These are phyloP conservation scores for Stenolophus ochropezus DNA, from an alignment of 2,888 invertebrate genomes.

Conservation along the genomic window DNA sequence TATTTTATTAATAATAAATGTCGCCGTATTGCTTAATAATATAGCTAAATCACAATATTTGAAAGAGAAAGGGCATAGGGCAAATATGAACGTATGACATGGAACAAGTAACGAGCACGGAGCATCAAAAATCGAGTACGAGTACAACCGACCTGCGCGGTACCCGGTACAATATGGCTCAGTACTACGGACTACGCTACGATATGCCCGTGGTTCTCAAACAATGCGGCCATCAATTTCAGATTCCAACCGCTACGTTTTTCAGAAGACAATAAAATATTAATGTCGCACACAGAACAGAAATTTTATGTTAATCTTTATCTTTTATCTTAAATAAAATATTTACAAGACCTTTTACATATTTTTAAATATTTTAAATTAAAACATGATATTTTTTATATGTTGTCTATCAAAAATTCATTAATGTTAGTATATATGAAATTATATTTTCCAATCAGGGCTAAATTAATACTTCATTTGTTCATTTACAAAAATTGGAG, in stretches of 20 bases:
- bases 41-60: neutral
- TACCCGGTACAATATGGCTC: conserved; percentile 16
- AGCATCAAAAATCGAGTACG: neutral
- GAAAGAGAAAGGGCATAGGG: conserved; percentile 2
- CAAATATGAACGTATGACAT: conserved; percentile 18
- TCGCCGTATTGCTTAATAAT: neutral
- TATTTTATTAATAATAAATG: neutral
- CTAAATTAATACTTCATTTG: too few species aligned
- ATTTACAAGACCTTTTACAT: too few species aligned
- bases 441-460: too few species aligned
- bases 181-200: neutral
- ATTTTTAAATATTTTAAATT: too few species aligned
- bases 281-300: too few species aligned
- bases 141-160: neutral
- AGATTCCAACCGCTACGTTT: neutral
- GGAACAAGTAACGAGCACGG: neutral
- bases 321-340: too few species aligned
- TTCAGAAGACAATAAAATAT: too few species aligned
- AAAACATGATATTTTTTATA: too few species aligned
- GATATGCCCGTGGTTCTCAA: neutral
- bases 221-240: neutral
- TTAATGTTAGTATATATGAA: too few species aligned
- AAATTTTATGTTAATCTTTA: too few species aligned
- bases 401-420: too few species aligned
- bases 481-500: too few species aligned